phyloP scores from a whole-genome alignment of 2,113 vertebrate genomes.

The Gobiocypris rarus region DNA sequence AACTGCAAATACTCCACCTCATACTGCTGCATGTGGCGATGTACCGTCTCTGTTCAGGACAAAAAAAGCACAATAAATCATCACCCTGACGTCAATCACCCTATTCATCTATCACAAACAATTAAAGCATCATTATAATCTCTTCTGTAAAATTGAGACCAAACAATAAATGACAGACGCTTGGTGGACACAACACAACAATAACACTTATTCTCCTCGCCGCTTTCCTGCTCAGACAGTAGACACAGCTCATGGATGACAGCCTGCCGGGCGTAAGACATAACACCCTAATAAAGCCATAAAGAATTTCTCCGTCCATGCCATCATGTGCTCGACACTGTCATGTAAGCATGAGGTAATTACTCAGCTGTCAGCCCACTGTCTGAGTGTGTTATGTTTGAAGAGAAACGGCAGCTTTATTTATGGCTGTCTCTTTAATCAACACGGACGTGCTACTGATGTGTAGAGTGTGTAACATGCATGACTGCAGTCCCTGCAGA shows the following conservation, averaged over 20 bases:
- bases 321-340: constrained; percentile 31
- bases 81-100: background rate
- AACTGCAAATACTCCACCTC: constrained; percentile 97
- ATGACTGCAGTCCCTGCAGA: constrained; percentile 17
- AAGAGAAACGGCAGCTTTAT: constrained; percentile 31
- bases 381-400: constrained; percentile 33
- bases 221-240: background rate
- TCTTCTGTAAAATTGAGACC: background rate
- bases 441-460: constrained; percentile 17
- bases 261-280: constrained; percentile 6
- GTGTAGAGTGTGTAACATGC: constrained; percentile 10
- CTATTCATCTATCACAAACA: background rate
- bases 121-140: constrained; percentile 6
- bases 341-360: constrained; percentile 48
- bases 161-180: constrained; percentile 4
- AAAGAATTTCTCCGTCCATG: constrained; percentile 8
- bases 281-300: constrained; percentile 31
- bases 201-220: background rate
- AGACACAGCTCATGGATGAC: constrained; percentile 28
- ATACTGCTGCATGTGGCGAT: constrained; percentile 91
- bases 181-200: background rate
- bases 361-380: constrained; percentile 38
- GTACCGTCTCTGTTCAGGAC: constrained; percentile 83
- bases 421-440: constrained; percentile 47
- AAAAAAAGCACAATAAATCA: constrained; percentile 48